Evolutionary conservation across 2,113 vertebrate species (phyloP), one percentile per base, ranked within the genome.

Genomic region (Taxidea taxus): DNA sequence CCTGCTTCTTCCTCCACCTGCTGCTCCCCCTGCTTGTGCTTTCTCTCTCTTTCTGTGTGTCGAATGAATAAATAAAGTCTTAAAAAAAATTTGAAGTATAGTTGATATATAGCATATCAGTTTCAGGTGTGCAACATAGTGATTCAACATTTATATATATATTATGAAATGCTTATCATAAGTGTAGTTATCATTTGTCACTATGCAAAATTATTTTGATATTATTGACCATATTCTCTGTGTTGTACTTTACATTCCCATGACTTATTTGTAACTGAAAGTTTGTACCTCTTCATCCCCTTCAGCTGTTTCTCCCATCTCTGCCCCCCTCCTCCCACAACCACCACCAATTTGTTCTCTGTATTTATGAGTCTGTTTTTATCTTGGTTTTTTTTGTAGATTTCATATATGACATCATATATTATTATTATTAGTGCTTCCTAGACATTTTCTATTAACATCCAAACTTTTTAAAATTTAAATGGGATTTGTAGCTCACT

Each of bases 381-480:
- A 37, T 72, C 37, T 70, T 72, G 37, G 39, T 70, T 39, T 21
- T 72, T 72, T 72, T 39, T 39, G 37, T 72, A 23, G 37, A 39
- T 39, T 37, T 37, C 70, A 42, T 9, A 20, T 68, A 68, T n/a
- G 7, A 20, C 29, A 64, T 15, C 29, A 64, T 68, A n/a, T n/a
- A 68, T n/a, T 64, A 34, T 51, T 87, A 62, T 81, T 88, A 94
- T 58, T 91, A 91, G 42, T 91, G 27, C 49, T 91, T 93, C 64
- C 56, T 90, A 54, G 70, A 60, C 42, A 74, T 51, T 95, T 95
- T 97, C 18, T 37, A 31, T 90, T 97, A 93, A 87, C 75, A 75
- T 49, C 78, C 14, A 93, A 47, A 80, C 15, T 6, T 72, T 96
- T 89, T 21, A 51, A 60, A 60, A 60, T 18, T 78, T 29, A 75